Percentiles rank a stretch among this genome's conserved stretches.
These are phyloP conservation scores for Ophion costatus DNA, from an alignment of 2,888 invertebrate genomes.

Conservation along the genomic window DNA sequence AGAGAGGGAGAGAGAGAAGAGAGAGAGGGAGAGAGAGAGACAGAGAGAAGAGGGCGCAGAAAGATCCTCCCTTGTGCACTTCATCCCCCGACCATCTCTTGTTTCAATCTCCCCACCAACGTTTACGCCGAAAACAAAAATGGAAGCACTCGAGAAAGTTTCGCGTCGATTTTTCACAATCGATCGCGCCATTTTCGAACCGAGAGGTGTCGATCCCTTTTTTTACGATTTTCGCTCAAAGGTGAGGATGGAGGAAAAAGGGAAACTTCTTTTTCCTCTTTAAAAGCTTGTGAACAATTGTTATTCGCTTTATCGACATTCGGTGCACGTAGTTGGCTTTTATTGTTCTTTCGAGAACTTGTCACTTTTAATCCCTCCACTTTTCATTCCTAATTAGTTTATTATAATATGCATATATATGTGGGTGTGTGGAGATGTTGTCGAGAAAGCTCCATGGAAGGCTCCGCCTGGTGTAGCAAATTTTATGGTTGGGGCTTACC, in stretches of 20 bases:
- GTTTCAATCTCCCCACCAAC: constrained; percentile 9
- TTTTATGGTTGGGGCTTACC: constrained; percentile 34
- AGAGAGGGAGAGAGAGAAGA: constrained; percentile 52
- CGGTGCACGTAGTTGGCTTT: no score
- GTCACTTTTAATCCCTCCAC: background rate
- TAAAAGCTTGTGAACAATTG: background rate
- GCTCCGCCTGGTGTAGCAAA: constrained; percentile 24
- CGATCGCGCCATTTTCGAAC: constrained; percentile 4
- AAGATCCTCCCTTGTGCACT: constrained; percentile 51
- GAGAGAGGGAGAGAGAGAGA: constrained; percentile 53
- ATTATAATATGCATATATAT: no score
- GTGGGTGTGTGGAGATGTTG: no score
- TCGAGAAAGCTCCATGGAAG: background rate
- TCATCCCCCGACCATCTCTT: constrained; percentile 25
- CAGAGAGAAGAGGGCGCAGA: constrained; percentile 48
- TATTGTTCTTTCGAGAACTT: no score
- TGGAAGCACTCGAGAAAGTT: constrained; percentile 49
- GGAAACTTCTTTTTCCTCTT: no score
- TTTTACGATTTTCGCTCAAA: background rate
- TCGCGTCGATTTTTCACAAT: constrained; percentile 29
- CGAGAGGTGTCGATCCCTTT: background rate
- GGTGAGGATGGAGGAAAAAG: background rate
- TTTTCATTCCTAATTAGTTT: background rate
- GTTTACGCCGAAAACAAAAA: constrained; percentile 56
- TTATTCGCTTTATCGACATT: background rate